phyloP scores from a whole-genome alignment of 2,113 vertebrate species.

The Thalassarche chlororhynchos region DNA sequence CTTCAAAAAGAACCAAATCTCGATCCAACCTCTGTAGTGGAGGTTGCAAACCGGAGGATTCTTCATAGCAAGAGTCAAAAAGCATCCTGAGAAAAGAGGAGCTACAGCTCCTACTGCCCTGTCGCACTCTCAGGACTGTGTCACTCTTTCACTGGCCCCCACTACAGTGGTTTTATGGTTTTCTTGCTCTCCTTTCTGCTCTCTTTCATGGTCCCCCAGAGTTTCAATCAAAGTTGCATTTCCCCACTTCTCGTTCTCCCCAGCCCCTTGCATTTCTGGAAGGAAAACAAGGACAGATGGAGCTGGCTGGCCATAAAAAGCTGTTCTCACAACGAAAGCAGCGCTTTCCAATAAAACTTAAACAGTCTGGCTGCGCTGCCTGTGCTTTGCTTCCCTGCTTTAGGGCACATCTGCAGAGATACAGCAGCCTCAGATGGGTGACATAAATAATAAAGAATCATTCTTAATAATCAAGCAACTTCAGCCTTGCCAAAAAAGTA shows the following conservation, averaged over 20 bases:
- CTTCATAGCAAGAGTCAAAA: background rate
- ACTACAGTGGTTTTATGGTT: background rate
- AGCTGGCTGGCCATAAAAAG: constrained; percentile 29
- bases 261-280: constrained; percentile 5
- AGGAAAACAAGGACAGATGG: constrained; percentile 2
- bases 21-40: background rate
- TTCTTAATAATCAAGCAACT: background rate
- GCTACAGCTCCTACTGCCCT: background rate
- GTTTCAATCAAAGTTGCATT: constrained; percentile 17
- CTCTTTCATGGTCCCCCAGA: background rate
- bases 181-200: constrained; percentile 9
- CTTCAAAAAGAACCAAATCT: background rate
- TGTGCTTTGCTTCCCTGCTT: constrained; percentile 20
- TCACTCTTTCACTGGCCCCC: background rate
- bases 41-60: background rate
- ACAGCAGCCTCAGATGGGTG: constrained; percentile 11
- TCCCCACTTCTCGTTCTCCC: background rate
- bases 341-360: constrained; percentile 12
- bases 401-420: constrained; percentile 48
- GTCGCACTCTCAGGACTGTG: background rate
- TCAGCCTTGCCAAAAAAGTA: constrained; percentile 41
- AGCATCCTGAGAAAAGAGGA: background rate
- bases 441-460: constrained; percentile 34
- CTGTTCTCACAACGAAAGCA: background rate
- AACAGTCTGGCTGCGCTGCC: background rate